Evolutionary conservation across 2,888 invertebrate genomes (phyloP), one percentile per base, ranked within the genome.

Genomic region (Drosophila ustulata): DNA sequence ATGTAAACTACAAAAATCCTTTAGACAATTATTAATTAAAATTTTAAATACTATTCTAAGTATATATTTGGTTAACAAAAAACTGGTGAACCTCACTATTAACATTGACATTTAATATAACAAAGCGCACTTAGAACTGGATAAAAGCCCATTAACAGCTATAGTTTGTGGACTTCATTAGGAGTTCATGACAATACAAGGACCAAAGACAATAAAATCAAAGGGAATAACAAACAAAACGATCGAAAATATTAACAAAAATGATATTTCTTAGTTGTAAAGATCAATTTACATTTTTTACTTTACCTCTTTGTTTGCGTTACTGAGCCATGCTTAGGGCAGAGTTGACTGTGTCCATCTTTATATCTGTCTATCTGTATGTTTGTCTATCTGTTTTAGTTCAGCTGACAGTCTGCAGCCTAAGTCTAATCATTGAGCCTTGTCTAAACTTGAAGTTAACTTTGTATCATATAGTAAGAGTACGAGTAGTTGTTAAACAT

Each of bases 371-470:
- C 45, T 56, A 34, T 8, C 43, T 53, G 37, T 47, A 39, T 37
- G 34, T 34, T 26, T 32, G 11, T 32, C 34, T 4, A 2, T 32
- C 32, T 55, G 43, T 43, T 34, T 56, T 37, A 49, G 49, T 30
- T 9, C 9, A 11, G 23, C 25, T 8, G 43, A 9, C 43, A 23
- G 25, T 23, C 55, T 62, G 34, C 28, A 57, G 45, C 46, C 78
- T 68, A 62, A 62, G 52, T 26, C 61, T 73, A 62, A 65, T 52
- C 62, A 62, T 73, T 76, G 76, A 76, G 64, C 74, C 69, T 66
- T 63, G 39, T 74, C 62, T 46, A 66, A 65, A 34, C 56, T 57
- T 73, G 50, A 46, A 52, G 52, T 53, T 73, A 49, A 25, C n/a
- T 39, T 55, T 47, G 18, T 45, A 59, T 66, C 73, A 53, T 61